Percentiles rank a stretch among this genome's conserved stretches.
Evolutionary conservation across 1,140 invertebrate genomes (phyloP).

Genomic region (Littorina saxatilis): DNA sequence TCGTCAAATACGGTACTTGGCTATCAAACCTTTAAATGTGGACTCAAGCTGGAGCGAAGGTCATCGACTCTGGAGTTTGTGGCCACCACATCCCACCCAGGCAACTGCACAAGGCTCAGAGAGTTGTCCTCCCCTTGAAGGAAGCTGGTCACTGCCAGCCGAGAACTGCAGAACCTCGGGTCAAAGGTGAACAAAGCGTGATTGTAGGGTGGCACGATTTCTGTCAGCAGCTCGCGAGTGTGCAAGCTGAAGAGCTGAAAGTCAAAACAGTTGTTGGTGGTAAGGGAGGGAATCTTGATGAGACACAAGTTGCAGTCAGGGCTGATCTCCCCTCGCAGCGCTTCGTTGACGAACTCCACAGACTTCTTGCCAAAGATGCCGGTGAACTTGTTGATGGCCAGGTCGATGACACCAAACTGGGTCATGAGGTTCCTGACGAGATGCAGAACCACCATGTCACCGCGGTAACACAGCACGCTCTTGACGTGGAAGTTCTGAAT

Average conservation of each 20-base stretch:
- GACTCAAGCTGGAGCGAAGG: slow-evolving; percentile 63
- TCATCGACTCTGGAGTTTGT: slow-evolving; percentile 70
- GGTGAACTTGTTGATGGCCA: slow-evolving; percentile 71
- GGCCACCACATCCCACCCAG: slow-evolving; percentile 65
- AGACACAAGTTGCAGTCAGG: slow-evolving; percentile 72
- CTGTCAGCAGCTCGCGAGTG: slow-evolving; percentile 62
- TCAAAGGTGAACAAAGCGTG: slow-evolving; percentile 73
- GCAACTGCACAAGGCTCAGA: slow-evolving; percentile 66
- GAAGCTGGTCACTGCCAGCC: slow-evolving; percentile 74
- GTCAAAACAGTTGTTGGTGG: slow-evolving; percentile 58
- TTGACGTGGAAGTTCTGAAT: slow-evolving; percentile 75
- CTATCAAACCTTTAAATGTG: slow-evolving; percentile 64
- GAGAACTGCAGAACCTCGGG: slow-evolving; percentile 69
- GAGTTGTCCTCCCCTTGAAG: slow-evolving; percentile 67
- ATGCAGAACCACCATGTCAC: slow-evolving; percentile 70
- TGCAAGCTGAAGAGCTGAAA: slow-evolving; percentile 70
- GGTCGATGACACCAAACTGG: slow-evolving; percentile 71
- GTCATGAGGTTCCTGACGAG: slow-evolving; percentile 73
- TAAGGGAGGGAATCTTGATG: slow-evolving; percentile 68
- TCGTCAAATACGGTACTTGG: too few species aligned
- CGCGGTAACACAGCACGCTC: slow-evolving; percentile 73
- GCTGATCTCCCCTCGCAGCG: slow-evolving; percentile 73
- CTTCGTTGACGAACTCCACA: slow-evolving; percentile 72
- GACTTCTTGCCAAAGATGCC: slow-evolving; percentile 73
- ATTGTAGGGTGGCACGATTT: slow-evolving; percentile 62